phyloP scores from a whole-genome alignment of 2,113 vertebrate genomes.

The sheep (Ovis aries) region ARS-UI_Ramb_v3.0 NC_056071.1:37715001-37715500 shows the following conservation, averaged over 20 bases:
- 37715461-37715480: neutral
- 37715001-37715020: neutral
- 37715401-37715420: neutral
- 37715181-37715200: neutral
- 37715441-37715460: neutral
- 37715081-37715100: neutral
- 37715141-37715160: neutral
- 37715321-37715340: neutral
- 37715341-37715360: neutral
- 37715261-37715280: neutral
- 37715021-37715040: conserved; percentile 16
- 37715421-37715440: neutral
- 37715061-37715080: neutral
- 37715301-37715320: neutral
- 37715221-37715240: neutral
- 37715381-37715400: neutral
- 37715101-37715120: neutral
- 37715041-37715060: neutral
- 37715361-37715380: neutral
- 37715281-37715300: neutral
- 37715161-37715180: neutral
- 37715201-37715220: neutral
- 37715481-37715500: neutral
- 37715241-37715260: neutral
- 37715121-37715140: neutral